phyloP scores from a whole-genome alignment of 1,140 invertebrate genomes.

The Chrysomallon squamiferum region DNA sequence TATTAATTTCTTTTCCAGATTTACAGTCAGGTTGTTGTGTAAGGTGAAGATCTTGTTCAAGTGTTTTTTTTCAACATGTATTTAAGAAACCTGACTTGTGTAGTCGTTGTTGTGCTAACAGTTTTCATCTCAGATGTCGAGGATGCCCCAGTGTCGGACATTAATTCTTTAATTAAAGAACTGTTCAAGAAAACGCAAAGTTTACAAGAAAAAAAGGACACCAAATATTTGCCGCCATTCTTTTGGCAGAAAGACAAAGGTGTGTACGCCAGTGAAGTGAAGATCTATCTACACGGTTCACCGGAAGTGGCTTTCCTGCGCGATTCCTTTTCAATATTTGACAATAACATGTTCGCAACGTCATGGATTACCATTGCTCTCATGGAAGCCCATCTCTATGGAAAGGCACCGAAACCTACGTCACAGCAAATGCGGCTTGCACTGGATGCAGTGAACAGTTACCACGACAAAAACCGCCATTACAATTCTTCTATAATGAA shows the following conservation, averaged over 20 bases:
- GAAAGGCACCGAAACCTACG: constrained; percentile 39
- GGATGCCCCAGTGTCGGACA: too few species aligned
- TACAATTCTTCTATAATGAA: constrained; percentile 41
- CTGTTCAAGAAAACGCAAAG: background rate
- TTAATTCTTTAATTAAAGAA: too few species aligned
- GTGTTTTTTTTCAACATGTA: too few species aligned
- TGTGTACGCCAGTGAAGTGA: constrained; percentile 36
- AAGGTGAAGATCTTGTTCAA: too few species aligned
- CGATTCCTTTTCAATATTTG: constrained; percentile 35
- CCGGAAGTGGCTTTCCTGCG: constrained; percentile 22
- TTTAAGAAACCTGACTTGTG: too few species aligned
- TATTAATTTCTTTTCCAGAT: too few species aligned
- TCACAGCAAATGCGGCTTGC: constrained; percentile 28
- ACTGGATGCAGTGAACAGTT: constrained; percentile 19
- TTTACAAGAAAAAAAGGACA: constrained; percentile 23
- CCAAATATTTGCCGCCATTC: constrained; percentile 27
- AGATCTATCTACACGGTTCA: constrained; percentile 41
- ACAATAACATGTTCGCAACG: constrained; percentile 59
- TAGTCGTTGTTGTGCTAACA: too few species aligned
- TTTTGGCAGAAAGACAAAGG: constrained; percentile 39
- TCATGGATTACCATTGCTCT: constrained; percentile 49
- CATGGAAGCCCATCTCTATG: constrained; percentile 47
- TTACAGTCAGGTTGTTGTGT: too few species aligned
- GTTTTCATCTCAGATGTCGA: too few species aligned
- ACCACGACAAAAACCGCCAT: constrained; percentile 35